A percentile compares a stretch with the other conserved stretches of the same genome.
phyloP scores from a whole-genome alignment of 2,113 vertebrate genomes.

The Alethe diademata region DNA sequence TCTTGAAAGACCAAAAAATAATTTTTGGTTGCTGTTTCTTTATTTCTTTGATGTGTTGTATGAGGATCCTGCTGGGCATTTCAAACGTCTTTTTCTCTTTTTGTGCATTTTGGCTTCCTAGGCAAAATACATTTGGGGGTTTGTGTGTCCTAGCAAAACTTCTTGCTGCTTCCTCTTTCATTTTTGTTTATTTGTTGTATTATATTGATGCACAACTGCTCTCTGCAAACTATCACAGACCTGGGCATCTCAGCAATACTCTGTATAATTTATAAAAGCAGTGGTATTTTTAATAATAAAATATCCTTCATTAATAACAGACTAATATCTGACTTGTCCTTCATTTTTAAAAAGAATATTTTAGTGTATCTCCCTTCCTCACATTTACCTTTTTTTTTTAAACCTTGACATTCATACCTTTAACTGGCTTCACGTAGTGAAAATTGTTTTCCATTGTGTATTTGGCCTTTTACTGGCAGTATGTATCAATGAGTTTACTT shows the following conservation, averaged over 20 bases:
- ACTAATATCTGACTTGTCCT: not conserved
- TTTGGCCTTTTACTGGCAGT: not conserved
- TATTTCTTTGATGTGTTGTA: not conserved
- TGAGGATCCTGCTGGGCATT: not conserved
- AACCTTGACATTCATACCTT: not conserved
- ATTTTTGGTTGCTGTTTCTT: not conserved
- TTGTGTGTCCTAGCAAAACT: not conserved
- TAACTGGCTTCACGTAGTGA: not conserved
- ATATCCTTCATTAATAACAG: not conserved
- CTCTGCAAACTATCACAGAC: not conserved
- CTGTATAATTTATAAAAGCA: not conserved
- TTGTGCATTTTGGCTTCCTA: not conserved
- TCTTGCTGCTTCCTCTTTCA: not conserved
- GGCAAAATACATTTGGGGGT: not conserved
- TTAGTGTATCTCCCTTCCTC: not conserved
- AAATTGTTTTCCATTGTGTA: not conserved
- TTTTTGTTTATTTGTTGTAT: not conserved
- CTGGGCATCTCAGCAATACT: not conserved
- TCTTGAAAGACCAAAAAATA: not conserved
- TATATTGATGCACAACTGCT: not conserved
- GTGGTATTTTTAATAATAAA: not conserved
- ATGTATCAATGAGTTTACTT: not conserved
- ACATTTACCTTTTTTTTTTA: not conserved
- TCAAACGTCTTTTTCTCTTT: not conserved
- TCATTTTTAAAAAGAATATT: not conserved